phyloP scores from a whole-genome alignment of 2,113 vertebrate genomes.

The Chamaea fasciata region DNA sequence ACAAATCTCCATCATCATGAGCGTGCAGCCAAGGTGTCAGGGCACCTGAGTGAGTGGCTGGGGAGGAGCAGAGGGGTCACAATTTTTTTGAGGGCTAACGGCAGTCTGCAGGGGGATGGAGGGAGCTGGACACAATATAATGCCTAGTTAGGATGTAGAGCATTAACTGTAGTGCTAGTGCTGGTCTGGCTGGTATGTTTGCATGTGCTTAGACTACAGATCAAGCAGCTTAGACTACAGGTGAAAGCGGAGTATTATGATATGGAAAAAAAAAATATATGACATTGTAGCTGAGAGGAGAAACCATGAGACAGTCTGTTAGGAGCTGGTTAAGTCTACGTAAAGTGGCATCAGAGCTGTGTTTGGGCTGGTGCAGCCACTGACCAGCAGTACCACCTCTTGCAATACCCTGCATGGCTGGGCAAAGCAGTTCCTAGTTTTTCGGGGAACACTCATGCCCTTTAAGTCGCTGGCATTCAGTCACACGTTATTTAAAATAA shows the following conservation, averaged over 20 bases:
- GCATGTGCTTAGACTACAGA: not conserved
- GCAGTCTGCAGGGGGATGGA: not conserved
- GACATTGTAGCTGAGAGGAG: not conserved
- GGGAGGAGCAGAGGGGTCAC: not conserved
- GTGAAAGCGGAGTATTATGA: not conserved
- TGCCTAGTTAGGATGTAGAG: not conserved
- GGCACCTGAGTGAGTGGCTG: not conserved
- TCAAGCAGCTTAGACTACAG: not conserved
- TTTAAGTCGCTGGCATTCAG: not conserved
- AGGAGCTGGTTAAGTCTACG: rapidly evolving
- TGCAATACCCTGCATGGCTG: rapidly evolving
- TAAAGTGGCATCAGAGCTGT: not conserved
- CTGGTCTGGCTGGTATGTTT: not conserved
- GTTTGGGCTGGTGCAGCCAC: not conserved
- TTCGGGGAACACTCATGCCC: not conserved
- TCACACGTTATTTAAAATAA: not conserved
- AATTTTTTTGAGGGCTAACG: not conserved
- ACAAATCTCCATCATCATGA: not conserved
- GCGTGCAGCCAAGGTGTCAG: rapidly evolving
- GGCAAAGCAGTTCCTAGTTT: not conserved
- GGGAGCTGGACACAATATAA: not conserved
- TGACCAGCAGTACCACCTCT: not conserved
- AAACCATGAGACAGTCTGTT: not conserved
- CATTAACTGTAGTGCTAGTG: not conserved
- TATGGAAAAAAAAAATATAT: not conserved